Evolutionary conservation across 2,888 invertebrate genomes (phyloP).

Genomic region (Anticlea derivata): DNA sequence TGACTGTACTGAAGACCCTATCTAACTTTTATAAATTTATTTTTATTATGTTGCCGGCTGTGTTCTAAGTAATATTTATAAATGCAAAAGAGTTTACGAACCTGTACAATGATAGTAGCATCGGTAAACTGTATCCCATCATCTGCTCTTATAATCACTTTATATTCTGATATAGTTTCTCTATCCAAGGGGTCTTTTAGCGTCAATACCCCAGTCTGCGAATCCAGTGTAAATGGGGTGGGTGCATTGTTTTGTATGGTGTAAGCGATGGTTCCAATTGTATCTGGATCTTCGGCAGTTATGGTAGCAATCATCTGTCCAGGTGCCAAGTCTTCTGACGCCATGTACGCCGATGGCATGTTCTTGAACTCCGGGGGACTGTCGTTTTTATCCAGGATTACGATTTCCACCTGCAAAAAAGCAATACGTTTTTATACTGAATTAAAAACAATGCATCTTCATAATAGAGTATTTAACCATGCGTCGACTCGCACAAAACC

Average conservation of each 20-base stretch:
- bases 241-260: slow-evolving; percentile 87
- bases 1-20: slow-evolving; percentile 30
- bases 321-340: slow-evolving; percentile 93
- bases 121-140: slow-evolving; percentile 95
- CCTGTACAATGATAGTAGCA: slow-evolving; percentile 90
- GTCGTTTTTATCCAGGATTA: slow-evolving; percentile 96
- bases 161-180: slow-evolving; percentile 91
- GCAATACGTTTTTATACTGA: slow-evolving; percentile 33
- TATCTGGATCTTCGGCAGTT: slow-evolving; percentile 93
- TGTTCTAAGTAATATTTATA: slow-evolving; percentile 7
- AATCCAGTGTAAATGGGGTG: slow-evolving; percentile 89
- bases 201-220: slow-evolving; percentile 87
- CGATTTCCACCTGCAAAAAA: slow-evolving; percentile 91
- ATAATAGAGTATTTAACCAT: slow-evolving; percentile 53
- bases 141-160: slow-evolving; percentile 91
- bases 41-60: slow-evolving; percentile 15
- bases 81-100: slow-evolving; percentile 64
- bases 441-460: slow-evolving; percentile 49
- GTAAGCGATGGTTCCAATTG: slow-evolving; percentile 90
- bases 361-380: slow-evolving; percentile 95
- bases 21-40: slow-evolving; percentile 26
- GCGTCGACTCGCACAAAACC: slow-evolving; percentile 59
- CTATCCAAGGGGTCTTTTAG: slow-evolving; percentile 92
- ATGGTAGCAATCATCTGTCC: slow-evolving; percentile 91
- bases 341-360: slow-evolving; percentile 87